Base-by-base conservation (phyloP, 2,888 invertebrate species). In the Agrotis segetum region DNA sequence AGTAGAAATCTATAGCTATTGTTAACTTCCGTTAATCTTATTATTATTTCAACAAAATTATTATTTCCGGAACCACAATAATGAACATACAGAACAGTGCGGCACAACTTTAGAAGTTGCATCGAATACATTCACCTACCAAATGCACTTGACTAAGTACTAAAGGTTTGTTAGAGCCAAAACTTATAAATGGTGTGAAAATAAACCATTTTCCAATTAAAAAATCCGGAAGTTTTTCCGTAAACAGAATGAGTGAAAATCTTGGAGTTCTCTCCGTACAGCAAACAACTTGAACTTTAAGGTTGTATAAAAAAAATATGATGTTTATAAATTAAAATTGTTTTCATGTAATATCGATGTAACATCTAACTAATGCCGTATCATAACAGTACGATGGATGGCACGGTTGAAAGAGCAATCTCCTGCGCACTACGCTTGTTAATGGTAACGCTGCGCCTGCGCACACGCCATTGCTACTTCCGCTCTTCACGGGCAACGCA, bases 351-450 rank as follows among this genome's bases (percentile, higher is more conserved):
- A n/a, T 14, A 11, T 34, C 21, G 7, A 46, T 34, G 70, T 1
- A 50, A 77, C 44, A 34, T 58, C 56, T 58, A 24, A 70, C 9
- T 50, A 19, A 17, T 44, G 5, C 34, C 50, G 5, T 13, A 46
- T 19, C 40, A 14, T 21, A 79, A 47, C 47, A 34, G 46, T 56
- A 49, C 55, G 40, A 52, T 67, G 21, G 40, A 52, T 67, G 21
- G 21, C 44, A 81, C 63, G 67, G 65, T 63, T 81, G 82, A 81
- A 81, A 71, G 82, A 77, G 49, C 81, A 76, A 68, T 56, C 60
- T 53, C 21, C 44, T 40, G 60, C 65, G 29, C 61, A 46, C 60
- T 5, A 59, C 53, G 62, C 67, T 69, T 66, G 40, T 49, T 50
- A 49, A 44, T 62, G 47, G 55, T 19, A 46, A 46, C 53, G 64